These are phyloP conservation scores for Euphydryas editha DNA, from an alignment of 2,888 invertebrate genomes.

Conservation along the genomic window DNA sequence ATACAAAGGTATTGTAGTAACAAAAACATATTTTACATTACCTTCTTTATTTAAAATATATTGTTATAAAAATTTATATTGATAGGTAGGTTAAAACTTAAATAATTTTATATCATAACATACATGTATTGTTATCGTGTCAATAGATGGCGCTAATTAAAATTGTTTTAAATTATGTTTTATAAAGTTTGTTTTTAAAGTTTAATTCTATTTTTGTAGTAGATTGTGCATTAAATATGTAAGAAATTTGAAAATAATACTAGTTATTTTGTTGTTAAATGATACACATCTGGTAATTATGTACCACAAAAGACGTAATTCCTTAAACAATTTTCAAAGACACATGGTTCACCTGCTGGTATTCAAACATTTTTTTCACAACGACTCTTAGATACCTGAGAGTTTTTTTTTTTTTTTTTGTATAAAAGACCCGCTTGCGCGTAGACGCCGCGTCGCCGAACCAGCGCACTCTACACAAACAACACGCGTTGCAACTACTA, in stretches of 20 bases:
- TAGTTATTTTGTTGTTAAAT: background rate
- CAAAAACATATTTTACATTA: too few species aligned
- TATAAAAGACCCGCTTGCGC: slow-evolving; percentile 37
- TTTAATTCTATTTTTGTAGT: background rate
- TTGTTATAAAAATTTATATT: too few species aligned
- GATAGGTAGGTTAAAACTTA: too few species aligned
- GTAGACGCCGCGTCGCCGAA: slow-evolving; percentile 51
- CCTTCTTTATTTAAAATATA: too few species aligned
- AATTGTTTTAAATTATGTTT: background rate
- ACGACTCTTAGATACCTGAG: slow-evolving; percentile 27
- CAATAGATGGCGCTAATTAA: slow-evolving; percentile 6
- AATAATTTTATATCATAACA: too few species aligned
- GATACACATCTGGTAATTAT: slow-evolving; percentile 24
- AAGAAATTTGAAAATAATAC: background rate
- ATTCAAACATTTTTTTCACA: slow-evolving; percentile 34
- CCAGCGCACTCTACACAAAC: slow-evolving; percentile 18
- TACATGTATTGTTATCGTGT: background rate
- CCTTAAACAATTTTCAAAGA: slow-evolving; percentile 30
- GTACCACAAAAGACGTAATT: slow-evolving; percentile 22
- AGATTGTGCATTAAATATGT: background rate
- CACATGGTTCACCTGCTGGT: slow-evolving; percentile 31
- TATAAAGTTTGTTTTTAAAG: background rate
- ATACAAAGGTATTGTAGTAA: too few species aligned
- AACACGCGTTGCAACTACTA: slow-evolving; percentile 44
- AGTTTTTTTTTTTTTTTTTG: slow-evolving; percentile 32